Conservation (phyloP, 2,888 invertebrate genomes). For the Drosophila paranaensis region DNA sequence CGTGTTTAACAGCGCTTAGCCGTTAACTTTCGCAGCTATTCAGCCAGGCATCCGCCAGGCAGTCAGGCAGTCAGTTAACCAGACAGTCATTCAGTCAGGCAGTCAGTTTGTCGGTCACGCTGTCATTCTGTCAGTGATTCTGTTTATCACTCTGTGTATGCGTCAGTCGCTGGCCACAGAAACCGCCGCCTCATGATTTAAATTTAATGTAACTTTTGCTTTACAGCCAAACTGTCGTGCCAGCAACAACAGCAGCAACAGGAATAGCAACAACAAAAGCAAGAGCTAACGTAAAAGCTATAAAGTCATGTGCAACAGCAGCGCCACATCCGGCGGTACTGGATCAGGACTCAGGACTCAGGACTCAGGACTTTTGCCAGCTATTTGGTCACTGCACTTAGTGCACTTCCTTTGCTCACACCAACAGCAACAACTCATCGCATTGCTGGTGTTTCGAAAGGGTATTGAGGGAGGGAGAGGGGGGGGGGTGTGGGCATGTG, state of each 20-base stretch:
- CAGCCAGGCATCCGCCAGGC: not conserved
- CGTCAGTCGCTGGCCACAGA: conserved; percentile 48
- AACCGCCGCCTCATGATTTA: conserved; percentile 75
- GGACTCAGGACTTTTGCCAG: conserved; percentile 41
- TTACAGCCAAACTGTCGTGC: conserved; percentile 57
- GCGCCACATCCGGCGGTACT: conserved; percentile 62
- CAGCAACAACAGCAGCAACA: conserved; percentile 18
- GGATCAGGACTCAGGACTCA: conserved; percentile 17
- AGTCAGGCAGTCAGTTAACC: not conserved
- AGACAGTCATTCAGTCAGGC: conserved; percentile 18
- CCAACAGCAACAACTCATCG: conserved; percentile 17
- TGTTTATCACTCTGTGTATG: conserved; percentile 29
- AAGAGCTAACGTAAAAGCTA: conserved; percentile 54
- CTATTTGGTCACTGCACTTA: conserved; percentile 76
- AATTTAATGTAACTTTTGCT: conserved; percentile 72
- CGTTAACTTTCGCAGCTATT: conserved; percentile 47
- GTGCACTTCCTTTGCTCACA: conserved; percentile 63
- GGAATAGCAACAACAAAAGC: conserved; percentile 15
- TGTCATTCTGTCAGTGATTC: conserved; percentile 21
- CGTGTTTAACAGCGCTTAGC: conserved; percentile 61
- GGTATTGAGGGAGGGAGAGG: not conserved
- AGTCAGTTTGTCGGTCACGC: conserved; percentile 15
- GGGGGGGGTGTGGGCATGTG: too few species aligned
- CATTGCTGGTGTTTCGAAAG: conserved; percentile 59
- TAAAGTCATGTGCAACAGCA: conserved; percentile 74